Evolutionary conservation across 2,797 vertebrate genomes (phyloP).

Genomic region (Enteromius mattozi): DNA sequence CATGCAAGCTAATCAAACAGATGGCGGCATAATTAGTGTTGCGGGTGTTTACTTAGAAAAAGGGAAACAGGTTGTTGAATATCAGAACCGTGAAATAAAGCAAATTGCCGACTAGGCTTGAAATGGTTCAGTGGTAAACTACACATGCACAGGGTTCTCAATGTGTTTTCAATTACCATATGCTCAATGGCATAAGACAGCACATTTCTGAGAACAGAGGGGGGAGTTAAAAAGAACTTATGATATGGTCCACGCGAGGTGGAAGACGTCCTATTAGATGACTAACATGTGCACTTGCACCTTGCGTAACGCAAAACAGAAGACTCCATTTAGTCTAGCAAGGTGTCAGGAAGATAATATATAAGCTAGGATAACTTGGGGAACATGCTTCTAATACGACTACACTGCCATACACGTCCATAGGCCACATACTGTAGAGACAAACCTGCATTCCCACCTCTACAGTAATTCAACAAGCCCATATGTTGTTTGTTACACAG

Average conservation of each 20-base stretch:
- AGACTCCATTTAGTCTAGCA: conserved; percentile 47
- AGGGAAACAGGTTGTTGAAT: conserved; percentile 39
- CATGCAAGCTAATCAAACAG: conserved; percentile 19
- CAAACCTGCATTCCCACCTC: conserved; percentile 34
- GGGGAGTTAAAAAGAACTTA: conserved; percentile 22
- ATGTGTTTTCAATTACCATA: conserved; percentile 62
- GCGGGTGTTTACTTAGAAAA: conserved; percentile 47
- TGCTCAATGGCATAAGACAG: conserved; percentile 53
- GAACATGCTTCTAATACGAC: conserved; percentile 36
- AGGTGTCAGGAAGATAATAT: conserved; percentile 57
- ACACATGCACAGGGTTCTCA: conserved; percentile 38
- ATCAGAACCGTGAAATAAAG: conserved; percentile 49
- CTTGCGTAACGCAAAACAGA: conserved; percentile 60
- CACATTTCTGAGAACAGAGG: conserved; percentile 36
- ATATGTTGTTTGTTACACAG: conserved; percentile 48
- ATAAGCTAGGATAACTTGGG: conserved; percentile 44
- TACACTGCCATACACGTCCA: background rate
- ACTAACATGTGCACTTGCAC: conserved; percentile 59
- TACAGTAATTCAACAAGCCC: conserved; percentile 33
- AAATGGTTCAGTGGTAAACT: conserved; percentile 47
- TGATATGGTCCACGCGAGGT: conserved; percentile 42
- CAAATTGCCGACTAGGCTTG: conserved; percentile 39
- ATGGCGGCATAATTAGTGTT: conserved; percentile 33
- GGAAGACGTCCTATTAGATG: conserved; percentile 52
- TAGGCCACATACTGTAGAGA: background rate